Evolutionary conservation across 2,797 vertebrate genomes (phyloP).

Genomic region (Alectoris magna): DNA sequence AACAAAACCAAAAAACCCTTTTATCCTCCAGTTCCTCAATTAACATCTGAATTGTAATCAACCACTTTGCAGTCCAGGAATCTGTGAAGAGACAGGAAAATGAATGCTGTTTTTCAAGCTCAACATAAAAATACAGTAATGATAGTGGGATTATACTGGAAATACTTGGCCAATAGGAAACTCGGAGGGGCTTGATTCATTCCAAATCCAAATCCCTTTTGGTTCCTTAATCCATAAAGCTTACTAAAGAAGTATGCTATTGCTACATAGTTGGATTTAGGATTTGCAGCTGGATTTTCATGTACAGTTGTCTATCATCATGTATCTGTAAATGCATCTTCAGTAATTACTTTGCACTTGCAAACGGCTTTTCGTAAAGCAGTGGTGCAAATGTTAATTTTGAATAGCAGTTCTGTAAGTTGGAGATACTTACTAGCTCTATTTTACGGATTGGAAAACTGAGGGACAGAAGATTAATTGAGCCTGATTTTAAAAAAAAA

Average conservation of each 20-base stretch:
- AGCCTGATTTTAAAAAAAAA: not conserved
- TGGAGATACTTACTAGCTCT: not conserved
- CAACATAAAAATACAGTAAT: constrained; percentile 1
- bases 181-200: not conserved
- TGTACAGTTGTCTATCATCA: not conserved
- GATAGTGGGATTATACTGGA: not conserved
- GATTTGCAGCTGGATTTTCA: constrained; percentile 35
- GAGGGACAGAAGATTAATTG: not conserved
- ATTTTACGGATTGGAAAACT: not conserved
- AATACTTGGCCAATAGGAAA: not conserved
- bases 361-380: not conserved
- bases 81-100: not conserved
- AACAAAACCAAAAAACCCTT: not conserved
- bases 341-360: not conserved
- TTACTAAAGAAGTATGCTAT: not conserved
- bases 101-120: not conserved
- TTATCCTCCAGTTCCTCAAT: not conserved
- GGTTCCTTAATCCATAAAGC: constrained; percentile 19
- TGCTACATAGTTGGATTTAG: not conserved
- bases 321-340: constrained; percentile 18
- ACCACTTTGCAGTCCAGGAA: not conserved
- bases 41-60: constrained; percentile 38
- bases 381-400: not conserved
- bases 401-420: not conserved
- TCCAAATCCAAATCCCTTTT: constrained; percentile 34